These are phyloP conservation scores for Diploscapter pachys DNA, from an alignment of 1,140 invertebrate genomes.

Conservation along the genomic window DNA sequence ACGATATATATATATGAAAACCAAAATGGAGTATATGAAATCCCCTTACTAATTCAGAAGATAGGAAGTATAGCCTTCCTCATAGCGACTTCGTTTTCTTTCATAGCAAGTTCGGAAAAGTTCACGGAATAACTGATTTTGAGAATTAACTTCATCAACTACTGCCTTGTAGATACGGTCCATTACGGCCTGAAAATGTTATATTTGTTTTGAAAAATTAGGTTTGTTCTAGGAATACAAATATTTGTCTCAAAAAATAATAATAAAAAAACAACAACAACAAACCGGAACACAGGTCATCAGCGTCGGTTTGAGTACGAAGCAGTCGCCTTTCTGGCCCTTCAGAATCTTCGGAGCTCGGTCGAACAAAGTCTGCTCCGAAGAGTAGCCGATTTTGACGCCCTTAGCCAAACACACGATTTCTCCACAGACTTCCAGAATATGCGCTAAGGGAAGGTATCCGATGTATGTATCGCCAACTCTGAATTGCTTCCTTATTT, in stretches of 20 bases:
- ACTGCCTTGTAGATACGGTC: conserved; percentile 61
- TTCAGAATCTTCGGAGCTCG: conserved; percentile 87
- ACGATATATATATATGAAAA: conserved; percentile 21
- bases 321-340: conserved; percentile 78
- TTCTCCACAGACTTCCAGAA: conserved; percentile 81
- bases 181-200: conserved; percentile 55
- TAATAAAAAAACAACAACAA: conserved; percentile 9
- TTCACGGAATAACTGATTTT: conserved; percentile 51
- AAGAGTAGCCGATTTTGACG: conserved; percentile 86
- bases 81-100: conserved; percentile 65
- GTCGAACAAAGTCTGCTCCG: conserved; percentile 88
- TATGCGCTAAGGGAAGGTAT: conserved; percentile 93
- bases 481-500: conserved; percentile 56
- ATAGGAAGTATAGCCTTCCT: conserved; percentile 78
- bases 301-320: conserved; percentile 82
- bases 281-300: conserved; percentile 87
- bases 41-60: conserved; percentile 69
- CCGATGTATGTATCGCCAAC: conserved; percentile 81
- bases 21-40: no score
- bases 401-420: conserved; percentile 65
- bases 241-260: conserved; percentile 8
- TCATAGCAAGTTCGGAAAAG: conserved; percentile 60
- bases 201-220: neutral
- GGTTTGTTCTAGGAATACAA: neutral
- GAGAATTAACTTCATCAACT: conserved; percentile 56